phyloP scores from a whole-genome alignment of 2,888 invertebrate species.

The Portevinia maculata region DNA sequence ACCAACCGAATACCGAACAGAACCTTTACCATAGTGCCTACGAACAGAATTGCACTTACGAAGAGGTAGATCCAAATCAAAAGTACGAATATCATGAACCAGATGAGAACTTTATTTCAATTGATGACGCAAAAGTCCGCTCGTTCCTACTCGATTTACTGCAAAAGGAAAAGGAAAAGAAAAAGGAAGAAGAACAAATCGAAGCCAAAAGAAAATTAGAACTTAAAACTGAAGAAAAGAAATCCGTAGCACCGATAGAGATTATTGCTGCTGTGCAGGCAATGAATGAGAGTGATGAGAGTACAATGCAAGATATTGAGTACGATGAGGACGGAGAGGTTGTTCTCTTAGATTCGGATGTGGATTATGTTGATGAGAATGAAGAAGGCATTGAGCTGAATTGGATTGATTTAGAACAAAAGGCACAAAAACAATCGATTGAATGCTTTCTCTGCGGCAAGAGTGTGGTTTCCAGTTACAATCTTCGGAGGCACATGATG shows the following conservation, averaged over 20 bases:
- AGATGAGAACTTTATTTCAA: conserved; percentile 81
- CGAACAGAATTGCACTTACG: conserved; percentile 51
- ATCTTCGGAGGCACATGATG: conserved; percentile 82
- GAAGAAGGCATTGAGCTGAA: conserved; percentile 76
- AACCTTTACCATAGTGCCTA: conserved; percentile 52
- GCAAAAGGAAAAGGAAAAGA: conserved; percentile 77
- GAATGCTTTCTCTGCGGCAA: conserved; percentile 82
- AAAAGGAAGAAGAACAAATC: conserved; percentile 59
- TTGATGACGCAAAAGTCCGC: conserved; percentile 81
- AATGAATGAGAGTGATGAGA: conserved; percentile 62
- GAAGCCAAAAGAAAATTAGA: conserved; percentile 44
- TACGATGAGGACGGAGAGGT: conserved; percentile 75
- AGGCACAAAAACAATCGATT: conserved; percentile 79
- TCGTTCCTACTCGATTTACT: conserved; percentile 79
- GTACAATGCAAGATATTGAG: conserved; percentile 61
- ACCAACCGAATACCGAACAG: conserved; percentile 43
- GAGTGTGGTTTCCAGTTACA: conserved; percentile 81
- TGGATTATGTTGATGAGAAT: conserved; percentile 74
- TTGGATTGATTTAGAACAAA: conserved; percentile 78
- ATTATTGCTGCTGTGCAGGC: conserved; percentile 5
- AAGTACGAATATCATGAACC: conserved; percentile 79
- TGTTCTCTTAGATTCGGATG: conserved; percentile 63
- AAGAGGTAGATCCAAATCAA: conserved; percentile 70
- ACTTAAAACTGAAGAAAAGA: conserved; percentile 46
- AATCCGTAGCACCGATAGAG: conserved; percentile 13